These are phyloP conservation scores for Lycodopsis pacificus DNA, from an alignment of 2,797 vertebrate genomes.

Conservation along the genomic window DNA sequence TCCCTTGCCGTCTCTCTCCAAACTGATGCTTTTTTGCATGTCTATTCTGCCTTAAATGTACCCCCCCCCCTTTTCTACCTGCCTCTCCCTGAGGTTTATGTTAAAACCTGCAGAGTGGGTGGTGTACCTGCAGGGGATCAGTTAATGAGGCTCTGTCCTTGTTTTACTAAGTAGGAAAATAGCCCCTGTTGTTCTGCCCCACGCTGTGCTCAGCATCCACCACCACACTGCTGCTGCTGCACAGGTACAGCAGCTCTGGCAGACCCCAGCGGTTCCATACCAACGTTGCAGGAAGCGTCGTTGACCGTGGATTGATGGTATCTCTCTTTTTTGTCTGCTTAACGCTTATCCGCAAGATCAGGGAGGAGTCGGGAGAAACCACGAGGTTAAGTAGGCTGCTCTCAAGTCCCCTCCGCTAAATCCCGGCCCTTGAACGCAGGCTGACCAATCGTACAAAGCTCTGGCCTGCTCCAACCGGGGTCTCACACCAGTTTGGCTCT, in stretches of 20 bases:
- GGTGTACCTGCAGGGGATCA: constrained; percentile 57
- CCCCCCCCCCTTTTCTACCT: not conserved
- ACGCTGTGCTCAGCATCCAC: constrained; percentile 20
- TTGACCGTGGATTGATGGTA: not conserved
- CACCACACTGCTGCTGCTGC: not conserved
- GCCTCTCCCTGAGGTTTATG: constrained; percentile 1
- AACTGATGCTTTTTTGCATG: not conserved
- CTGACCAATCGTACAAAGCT: no score
- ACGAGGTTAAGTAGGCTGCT: constrained; percentile 12
- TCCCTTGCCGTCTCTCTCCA: constrained; percentile 16
- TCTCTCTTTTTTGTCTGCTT: not conserved
- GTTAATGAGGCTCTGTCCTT: constrained; percentile 50
- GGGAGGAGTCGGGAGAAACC: not conserved
- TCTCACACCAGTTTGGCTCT: no score
- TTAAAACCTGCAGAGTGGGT: constrained; percentile 36
- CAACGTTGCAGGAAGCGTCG: not conserved
- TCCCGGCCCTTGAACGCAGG: no score
- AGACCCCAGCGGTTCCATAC: no score
- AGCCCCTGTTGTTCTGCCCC: constrained; percentile 36
- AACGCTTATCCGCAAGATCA: constrained; percentile 9
- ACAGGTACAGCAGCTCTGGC: not conserved
- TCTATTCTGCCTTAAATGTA: not conserved
- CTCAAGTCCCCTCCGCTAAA: not conserved
- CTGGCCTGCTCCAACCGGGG: no score
- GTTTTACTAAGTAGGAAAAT: constrained; percentile 54